Conservation (phyloP, 2,888 invertebrate genomes). For the Cheilosia impressa region DNA sequence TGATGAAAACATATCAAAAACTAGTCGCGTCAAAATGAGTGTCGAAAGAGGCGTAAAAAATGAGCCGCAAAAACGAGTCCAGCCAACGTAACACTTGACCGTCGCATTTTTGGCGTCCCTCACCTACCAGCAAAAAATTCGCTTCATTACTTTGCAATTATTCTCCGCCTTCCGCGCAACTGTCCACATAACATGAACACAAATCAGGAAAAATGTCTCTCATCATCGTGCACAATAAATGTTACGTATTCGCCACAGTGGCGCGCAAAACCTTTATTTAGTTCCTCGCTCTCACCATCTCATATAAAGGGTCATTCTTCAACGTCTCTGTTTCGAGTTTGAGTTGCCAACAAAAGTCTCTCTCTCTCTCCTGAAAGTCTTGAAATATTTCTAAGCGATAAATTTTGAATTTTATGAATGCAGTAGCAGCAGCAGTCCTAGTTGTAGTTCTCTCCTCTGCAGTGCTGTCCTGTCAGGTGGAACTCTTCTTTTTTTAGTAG, state of each 20-base stretch:
- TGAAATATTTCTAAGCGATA: slow-evolving; percentile 62
- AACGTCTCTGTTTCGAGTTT: slow-evolving; percentile 17
- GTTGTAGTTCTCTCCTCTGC: slow-evolving; percentile 1
- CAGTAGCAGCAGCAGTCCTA: slow-evolving; percentile 33
- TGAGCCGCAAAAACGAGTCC: too few species aligned
- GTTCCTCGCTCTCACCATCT: background rate
- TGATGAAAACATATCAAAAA: too few species aligned
- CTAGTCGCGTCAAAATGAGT: too few species aligned
- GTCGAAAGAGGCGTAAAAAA: too few species aligned
- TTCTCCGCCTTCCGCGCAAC: background rate
- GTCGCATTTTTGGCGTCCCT: background rate
- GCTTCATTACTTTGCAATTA: background rate
- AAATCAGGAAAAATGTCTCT: background rate
- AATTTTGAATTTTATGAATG: slow-evolving; percentile 70
- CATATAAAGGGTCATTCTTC: slow-evolving; percentile 13
- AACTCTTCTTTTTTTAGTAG: background rate
- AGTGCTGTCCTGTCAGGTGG: slow-evolving; percentile 23
- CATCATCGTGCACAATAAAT: slow-evolving; percentile 8
- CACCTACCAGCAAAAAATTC: background rate
- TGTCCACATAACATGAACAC: background rate
- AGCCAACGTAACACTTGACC: too few species aligned
- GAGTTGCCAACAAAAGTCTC: slow-evolving; percentile 14
- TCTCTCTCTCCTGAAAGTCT: slow-evolving; percentile 15
- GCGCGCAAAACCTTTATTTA: background rate
- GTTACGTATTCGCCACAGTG: slow-evolving; percentile 25